A percentile compares a stretch with the other conserved stretches of the same genome.
These are phyloP conservation scores for Oasisia sp. DNA, from an alignment of 2,888 invertebrate genomes.

Conservation along the genomic window DNA sequence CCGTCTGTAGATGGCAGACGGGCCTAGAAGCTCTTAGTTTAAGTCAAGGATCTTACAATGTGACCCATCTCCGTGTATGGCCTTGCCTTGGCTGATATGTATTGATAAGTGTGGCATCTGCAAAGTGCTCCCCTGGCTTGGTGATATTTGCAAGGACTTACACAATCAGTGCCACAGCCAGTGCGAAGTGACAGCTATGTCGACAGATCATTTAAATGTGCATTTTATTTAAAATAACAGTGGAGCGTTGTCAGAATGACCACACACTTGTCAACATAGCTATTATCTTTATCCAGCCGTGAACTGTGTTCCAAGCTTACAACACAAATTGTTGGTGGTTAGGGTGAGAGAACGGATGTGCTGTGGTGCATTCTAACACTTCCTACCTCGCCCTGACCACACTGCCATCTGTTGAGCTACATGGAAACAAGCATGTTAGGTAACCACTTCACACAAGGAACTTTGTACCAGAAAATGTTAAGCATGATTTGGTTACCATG, in stretches of 20 bases:
- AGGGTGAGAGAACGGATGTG: conserved; percentile 7
- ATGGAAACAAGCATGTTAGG: neutral
- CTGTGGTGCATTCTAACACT: neutral
- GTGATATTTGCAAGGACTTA: neutral
- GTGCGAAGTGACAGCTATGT: neutral
- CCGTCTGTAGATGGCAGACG: no score
- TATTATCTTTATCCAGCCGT: neutral
- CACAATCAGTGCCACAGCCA: neutral
- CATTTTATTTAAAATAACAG: neutral
- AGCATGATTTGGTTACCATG: neutral
- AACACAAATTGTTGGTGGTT: neutral
- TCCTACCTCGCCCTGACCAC: neutral
- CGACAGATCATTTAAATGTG: neutral
- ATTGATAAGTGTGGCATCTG: neutral
- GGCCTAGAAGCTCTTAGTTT: no score
- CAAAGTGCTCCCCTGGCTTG: neutral
- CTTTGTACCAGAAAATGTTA: neutral
- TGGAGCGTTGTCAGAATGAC: neutral
- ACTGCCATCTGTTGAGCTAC: neutral
- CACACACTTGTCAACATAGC: neutral
- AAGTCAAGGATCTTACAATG: neutral
- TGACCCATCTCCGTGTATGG: neutral
- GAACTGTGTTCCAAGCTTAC: neutral
- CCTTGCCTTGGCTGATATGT: neutral
- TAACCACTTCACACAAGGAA: neutral